Evolutionary conservation across 2,113 vertebrate genomes (phyloP).

Genomic region (Turnix velox): DNA sequence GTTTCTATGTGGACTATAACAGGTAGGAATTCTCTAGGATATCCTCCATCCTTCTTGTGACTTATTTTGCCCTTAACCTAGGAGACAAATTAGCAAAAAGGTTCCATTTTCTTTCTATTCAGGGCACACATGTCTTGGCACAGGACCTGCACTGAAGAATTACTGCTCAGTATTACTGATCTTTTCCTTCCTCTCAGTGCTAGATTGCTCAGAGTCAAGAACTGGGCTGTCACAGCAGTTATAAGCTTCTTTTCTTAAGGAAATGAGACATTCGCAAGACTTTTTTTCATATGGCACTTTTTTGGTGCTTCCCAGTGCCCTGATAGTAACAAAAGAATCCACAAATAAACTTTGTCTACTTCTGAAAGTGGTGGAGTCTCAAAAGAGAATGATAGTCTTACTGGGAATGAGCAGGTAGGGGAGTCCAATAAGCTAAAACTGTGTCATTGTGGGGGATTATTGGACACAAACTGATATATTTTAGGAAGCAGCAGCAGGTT

Average conservation of each 20-base stretch:
- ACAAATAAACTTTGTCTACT: neutral
- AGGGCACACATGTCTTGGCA: conserved; percentile 45
- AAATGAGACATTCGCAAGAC: neutral
- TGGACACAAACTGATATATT: neutral
- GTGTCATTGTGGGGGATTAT: neutral
- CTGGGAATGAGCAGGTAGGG: neutral
- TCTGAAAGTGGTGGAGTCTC: neutral
- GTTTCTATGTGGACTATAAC: neutral
- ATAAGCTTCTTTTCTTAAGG: neutral
- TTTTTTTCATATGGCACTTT: neutral
- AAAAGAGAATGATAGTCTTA: neutral
- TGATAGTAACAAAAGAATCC: neutral
- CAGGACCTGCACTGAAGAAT: neutral
- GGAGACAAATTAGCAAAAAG: neutral
- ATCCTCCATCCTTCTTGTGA: conserved; percentile 32
- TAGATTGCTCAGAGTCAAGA: neutral
- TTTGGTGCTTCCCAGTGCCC: neutral
- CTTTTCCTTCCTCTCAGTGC: conserved; percentile 38
- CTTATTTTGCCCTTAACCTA: conserved; percentile 2
- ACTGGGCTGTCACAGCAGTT: neutral
- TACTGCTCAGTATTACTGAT: neutral
- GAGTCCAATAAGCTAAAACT: neutral
- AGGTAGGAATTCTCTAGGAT: conserved; percentile 23
- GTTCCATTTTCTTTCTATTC: neutral
- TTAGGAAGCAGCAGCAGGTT: neutral